Evolutionary conservation across 1,140 invertebrate species (phyloP).

Genomic region (Littorina saxatilis): DNA sequence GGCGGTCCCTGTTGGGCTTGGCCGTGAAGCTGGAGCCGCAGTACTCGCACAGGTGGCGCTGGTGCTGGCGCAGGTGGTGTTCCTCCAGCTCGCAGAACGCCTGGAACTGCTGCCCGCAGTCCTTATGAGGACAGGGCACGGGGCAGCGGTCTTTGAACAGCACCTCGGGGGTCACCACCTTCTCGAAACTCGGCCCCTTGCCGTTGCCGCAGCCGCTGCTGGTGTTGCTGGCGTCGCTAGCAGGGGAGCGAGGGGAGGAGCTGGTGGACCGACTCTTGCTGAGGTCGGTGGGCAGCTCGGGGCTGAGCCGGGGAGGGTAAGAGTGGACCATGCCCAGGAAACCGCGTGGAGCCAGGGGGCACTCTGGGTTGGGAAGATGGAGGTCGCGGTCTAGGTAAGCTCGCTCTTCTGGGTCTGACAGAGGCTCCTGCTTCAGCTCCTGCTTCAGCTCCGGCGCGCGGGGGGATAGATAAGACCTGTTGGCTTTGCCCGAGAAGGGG

Average conservation of each 20-base stretch:
- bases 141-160: slow-evolving; percentile 54
- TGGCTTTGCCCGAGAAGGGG: no score
- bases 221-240: no score
- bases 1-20: slow-evolving; percentile 69
- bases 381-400: not conserved
- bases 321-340: not conserved
- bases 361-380: not conserved
- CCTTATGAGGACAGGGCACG: slow-evolving; percentile 1
- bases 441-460: not conserved
- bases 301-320: not conserved
- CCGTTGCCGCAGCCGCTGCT: slow-evolving; percentile 13
- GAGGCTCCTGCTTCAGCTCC: slow-evolving; percentile 8
- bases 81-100: slow-evolving; percentile 61
- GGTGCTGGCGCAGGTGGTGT: slow-evolving; percentile 60
- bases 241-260: not conserved
- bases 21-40: slow-evolving; percentile 71
- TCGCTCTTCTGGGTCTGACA: not conserved
- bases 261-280: slow-evolving; percentile 11
- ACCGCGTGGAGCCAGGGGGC: not conserved
- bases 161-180: slow-evolving; percentile 58
- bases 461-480: no score
- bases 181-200: slow-evolving; percentile 56
- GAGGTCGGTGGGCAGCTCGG: slow-evolving; percentile 24
- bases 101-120: slow-evolving; percentile 53
- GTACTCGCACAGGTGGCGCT: slow-evolving; percentile 65